phyloP scores from a whole-genome alignment of 1,140 invertebrate genomes.

The Aphidius ervi region DNA sequence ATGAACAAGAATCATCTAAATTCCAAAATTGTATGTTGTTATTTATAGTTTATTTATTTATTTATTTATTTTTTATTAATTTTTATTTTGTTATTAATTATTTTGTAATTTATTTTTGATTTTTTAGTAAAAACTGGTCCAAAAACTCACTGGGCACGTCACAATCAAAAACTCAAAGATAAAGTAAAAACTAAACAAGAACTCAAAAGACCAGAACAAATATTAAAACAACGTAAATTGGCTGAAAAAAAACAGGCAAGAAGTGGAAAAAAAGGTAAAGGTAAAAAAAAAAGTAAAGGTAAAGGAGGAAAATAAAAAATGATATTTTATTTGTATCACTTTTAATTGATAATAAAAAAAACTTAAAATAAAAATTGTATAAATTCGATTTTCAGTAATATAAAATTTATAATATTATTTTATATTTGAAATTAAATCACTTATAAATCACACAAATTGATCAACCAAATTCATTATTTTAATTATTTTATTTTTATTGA shows the following conservation, averaged over 20 bases:
- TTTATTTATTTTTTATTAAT: too few species aligned
- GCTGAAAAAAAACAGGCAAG: conserved; percentile 55
- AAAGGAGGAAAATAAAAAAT: conserved; percentile 25
- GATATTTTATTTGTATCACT: too few species aligned
- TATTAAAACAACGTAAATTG: conserved; percentile 62
- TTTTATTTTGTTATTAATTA: too few species aligned
- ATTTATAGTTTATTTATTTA: conserved; percentile 9
- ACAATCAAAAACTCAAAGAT: conserved; percentile 59
- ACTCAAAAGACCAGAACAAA: conserved; percentile 65
- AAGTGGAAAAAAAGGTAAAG: conserved; percentile 39
- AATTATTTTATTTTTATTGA: too few species aligned
- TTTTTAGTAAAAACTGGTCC: conserved; percentile 42
- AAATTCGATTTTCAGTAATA: too few species aligned
- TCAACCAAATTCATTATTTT: too few species aligned
- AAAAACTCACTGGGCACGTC: conserved; percentile 58
- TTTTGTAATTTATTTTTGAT: conserved; percentile 16
- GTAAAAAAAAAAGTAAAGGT: conserved; percentile 30
- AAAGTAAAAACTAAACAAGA: conserved; percentile 53
- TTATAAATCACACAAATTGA: too few species aligned
- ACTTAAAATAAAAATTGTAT: too few species aligned
- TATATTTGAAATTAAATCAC: too few species aligned
- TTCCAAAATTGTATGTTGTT: conserved; percentile 29
- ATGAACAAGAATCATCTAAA: conserved; percentile 33
- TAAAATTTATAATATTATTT: too few species aligned
- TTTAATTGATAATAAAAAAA: too few species aligned